A percentile compares a stretch with the other conserved stretches of the same genome.
Conservation (phyloP, 2,888 invertebrate species). For the Spicauda simplicius region DNA sequence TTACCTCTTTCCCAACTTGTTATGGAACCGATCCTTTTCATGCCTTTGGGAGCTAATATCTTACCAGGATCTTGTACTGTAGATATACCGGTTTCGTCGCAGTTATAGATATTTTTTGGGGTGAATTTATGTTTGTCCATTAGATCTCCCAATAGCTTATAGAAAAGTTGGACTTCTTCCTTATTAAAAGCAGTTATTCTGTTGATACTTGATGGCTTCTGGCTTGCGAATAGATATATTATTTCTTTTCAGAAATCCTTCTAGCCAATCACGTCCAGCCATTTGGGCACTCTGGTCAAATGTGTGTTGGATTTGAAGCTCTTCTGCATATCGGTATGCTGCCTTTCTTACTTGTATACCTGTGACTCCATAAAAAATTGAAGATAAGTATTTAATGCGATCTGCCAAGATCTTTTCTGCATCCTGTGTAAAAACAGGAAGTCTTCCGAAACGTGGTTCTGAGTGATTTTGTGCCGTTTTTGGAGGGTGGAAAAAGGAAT, state of each 20-base stretch:
- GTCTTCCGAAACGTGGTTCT: conserved; percentile 45
- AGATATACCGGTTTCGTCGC: conserved; percentile 66
- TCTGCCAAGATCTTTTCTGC: conserved; percentile 43
- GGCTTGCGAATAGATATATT: conserved; percentile 48
- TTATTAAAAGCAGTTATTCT: too few species aligned
- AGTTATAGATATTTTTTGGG: conserved; percentile 55
- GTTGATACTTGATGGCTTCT: conserved; percentile 44
- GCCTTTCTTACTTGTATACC: conserved; percentile 42
- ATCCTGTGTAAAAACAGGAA: conserved; percentile 44
- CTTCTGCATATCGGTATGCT: conserved; percentile 43
- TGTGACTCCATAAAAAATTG: conserved; percentile 41
- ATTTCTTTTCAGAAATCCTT: conserved; percentile 12
- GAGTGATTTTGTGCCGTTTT: conserved; percentile 41
- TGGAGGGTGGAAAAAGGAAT: too few species aligned
- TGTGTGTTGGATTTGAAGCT: conserved; percentile 43
- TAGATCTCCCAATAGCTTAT: conserved; percentile 44
- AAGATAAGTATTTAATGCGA: conserved; percentile 41
- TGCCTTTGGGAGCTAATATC: conserved; percentile 61
- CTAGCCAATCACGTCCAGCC: conserved; percentile 47
- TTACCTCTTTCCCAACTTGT: conserved; percentile 59
- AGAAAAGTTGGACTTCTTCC: conserved; percentile 46
- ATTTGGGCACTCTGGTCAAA: conserved; percentile 44
- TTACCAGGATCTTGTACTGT: conserved; percentile 61
- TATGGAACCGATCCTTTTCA: conserved; percentile 60
- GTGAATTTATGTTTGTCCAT: conserved; percentile 47